Evolutionary conservation across 2,888 invertebrate species (phyloP).

Genomic region (Leucophenga maculata): DNA sequence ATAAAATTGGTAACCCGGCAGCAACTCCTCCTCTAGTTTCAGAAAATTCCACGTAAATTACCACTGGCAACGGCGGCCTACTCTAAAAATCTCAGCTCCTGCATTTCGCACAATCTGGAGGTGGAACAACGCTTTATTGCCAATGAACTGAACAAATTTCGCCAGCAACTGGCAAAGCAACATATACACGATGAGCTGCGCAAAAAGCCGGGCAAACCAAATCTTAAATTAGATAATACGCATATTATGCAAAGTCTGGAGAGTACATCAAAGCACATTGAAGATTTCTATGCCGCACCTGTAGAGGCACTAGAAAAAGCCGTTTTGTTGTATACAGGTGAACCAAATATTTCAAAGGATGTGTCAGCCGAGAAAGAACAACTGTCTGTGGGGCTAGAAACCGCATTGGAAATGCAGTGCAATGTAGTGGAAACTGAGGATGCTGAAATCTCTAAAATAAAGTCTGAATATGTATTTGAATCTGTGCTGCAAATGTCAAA

Average conservation of each 20-base stretch:
- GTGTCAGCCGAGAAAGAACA: neutral
- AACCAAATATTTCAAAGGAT: slow-evolving; percentile 45
- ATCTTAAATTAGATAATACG: slow-evolving; percentile 58
- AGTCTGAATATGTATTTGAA: slow-evolving; percentile 39
- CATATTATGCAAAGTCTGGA: slow-evolving; percentile 61
- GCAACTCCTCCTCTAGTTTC: slow-evolving; percentile 54
- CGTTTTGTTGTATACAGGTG: slow-evolving; percentile 42
- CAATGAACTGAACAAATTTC: slow-evolving; percentile 69
- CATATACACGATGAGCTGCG: slow-evolving; percentile 43
- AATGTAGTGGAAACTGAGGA: neutral
- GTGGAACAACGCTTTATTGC: slow-evolving; percentile 69
- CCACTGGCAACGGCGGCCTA: slow-evolving; percentile 62
- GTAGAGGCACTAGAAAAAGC: slow-evolving; percentile 59
- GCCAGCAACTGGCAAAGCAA: slow-evolving; percentile 63
- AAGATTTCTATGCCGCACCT: slow-evolving; percentile 67
- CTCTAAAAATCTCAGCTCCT: slow-evolving; percentile 55
- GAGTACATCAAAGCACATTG: slow-evolving; percentile 59
- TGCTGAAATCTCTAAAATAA: neutral
- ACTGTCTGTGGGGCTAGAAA: neutral
- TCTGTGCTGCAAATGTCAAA: slow-evolving; percentile 30
- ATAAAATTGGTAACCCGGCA: too few species aligned
- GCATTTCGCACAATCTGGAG: slow-evolving; percentile 66
- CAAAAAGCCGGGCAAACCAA: slow-evolving; percentile 53
- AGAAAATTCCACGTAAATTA: slow-evolving; percentile 55
- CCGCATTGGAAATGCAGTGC: neutral